Evolutionary conservation across 64 coral and sea anemone genomes (phyloP), one percentile per base, ranked within the genome.

Genomic region (Montipora efflorescens): DNA sequence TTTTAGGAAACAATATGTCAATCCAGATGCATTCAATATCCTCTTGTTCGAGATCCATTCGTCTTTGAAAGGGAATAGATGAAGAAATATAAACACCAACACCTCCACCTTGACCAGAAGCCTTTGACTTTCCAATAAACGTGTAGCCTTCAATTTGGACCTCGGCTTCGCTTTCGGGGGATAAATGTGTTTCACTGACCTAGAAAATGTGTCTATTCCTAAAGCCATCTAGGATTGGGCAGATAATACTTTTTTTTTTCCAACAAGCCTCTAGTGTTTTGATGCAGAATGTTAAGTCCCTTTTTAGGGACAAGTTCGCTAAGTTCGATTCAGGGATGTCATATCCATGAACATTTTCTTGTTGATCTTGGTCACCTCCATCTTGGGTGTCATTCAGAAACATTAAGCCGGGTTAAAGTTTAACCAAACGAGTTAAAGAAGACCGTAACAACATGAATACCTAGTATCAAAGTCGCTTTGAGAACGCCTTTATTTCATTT

Each of bases 101-200:
- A 57, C 90, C 79, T 81, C 90, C 90, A 91, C 79, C 79, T 81
- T 81, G 44, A 76, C 90, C 77, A 48, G 79, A 80, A 74, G 45
- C 59, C 58, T 78, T 91, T 69, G 61, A 69, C 48, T 91, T 91
- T 73, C 36, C 77, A 67, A 79, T 47, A 80, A 80, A 67, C 45
- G 55, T 90, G 78, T 91, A 91, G n/a, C 89, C 89, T 70, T 91
- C 89, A 81, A 82, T 82, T 70, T 79, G 47, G 18, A 52, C 76
- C 67, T 91, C 78, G 76, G 59, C 76, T 51, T 91, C 89, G 28
- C 51, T 82, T 47, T 91, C 77, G 51, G 89, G 16, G 64, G 89
- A 91, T 82, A 82, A 67, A 91, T 91, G 89, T 50, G 89, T 81
- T 91, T 91, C 89, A 36, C 77, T 81, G 36, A 82, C 43, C 48